Percentiles rank a stretch among this genome's conserved stretches.
phyloP scores from a whole-genome alignment of 2,888 invertebrate genomes.

The Noctua pronuba region DNA sequence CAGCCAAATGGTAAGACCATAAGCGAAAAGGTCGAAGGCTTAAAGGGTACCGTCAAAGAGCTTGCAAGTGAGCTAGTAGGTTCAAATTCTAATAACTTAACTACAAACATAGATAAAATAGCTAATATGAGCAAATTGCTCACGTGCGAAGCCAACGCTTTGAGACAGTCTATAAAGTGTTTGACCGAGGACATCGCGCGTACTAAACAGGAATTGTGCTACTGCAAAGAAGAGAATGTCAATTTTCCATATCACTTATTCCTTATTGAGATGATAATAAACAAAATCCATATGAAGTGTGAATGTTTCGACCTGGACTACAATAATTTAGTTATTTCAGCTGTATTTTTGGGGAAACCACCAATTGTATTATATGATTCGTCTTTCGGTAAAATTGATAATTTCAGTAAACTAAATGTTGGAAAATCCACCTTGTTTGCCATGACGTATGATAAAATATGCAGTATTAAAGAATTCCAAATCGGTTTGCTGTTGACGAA shows the following conservation, averaged over 20 bases:
- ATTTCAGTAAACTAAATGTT: slow-evolving; percentile 82
- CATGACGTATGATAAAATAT: slow-evolving; percentile 88
- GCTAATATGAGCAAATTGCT: slow-evolving; percentile 83
- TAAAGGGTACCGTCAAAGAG: slow-evolving; percentile 74
- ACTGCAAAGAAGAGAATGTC: slow-evolving; percentile 73
- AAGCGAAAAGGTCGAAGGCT: slow-evolving; percentile 75
- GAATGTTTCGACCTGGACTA: slow-evolving; percentile 86
- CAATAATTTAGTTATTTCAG: slow-evolving; percentile 85
- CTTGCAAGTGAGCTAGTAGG: slow-evolving; percentile 70
- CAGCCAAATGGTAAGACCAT: slow-evolving; percentile 73
- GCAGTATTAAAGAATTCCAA: slow-evolving; percentile 81
- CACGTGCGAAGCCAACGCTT: slow-evolving; percentile 84
- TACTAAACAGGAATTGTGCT: slow-evolving; percentile 78
- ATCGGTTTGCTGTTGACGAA: slow-evolving; percentile 82
- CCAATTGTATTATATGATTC: slow-evolving; percentile 85
- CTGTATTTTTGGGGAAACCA: slow-evolving; percentile 83
- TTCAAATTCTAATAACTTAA: slow-evolving; percentile 69
- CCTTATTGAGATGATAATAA: slow-evolving; percentile 85
- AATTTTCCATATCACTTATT: slow-evolving; percentile 87
- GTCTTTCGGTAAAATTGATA: slow-evolving; percentile 82
- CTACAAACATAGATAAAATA: slow-evolving; percentile 83
- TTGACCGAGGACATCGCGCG: slow-evolving; percentile 80
- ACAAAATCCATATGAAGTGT: slow-evolving; percentile 88
- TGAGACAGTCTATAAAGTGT: slow-evolving; percentile 82
- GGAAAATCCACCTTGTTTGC: slow-evolving; percentile 87